These are phyloP conservation scores for Copidosoma aretas DNA, from an alignment of 2,888 invertebrate species.

Conservation along the genomic window DNA sequence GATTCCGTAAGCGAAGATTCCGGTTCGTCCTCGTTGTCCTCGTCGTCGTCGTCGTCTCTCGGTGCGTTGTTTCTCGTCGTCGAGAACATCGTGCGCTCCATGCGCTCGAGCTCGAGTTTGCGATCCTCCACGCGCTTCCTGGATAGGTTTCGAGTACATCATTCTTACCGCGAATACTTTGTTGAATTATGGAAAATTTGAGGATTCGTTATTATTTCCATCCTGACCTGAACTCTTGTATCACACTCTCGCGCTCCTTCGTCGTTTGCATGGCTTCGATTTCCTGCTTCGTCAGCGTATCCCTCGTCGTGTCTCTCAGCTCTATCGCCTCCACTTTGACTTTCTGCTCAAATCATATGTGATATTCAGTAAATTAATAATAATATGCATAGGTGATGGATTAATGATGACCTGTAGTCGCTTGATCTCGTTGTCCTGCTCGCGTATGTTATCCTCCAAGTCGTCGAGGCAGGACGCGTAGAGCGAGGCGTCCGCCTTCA, in stretches of 20 bases:
- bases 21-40: constrained; percentile 56
- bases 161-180: too few relatives aligned
- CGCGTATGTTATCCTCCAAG: constrained; percentile 71
- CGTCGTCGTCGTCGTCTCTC: constrained; percentile 54
- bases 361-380: too few relatives aligned
- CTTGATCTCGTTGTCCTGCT: constrained; percentile 77
- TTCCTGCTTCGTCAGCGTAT: constrained; percentile 74
- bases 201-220: too few relatives aligned
- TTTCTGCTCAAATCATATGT: constrained; percentile 60
- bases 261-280: constrained; percentile 73
- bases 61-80: constrained; percentile 61
- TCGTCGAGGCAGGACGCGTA: constrained; percentile 68
- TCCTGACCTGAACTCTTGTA: constrained; percentile 60
- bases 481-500: constrained; percentile 55
- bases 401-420: constrained; percentile 79
- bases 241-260: constrained; percentile 68
- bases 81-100: constrained; percentile 80
- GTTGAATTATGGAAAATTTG: too few relatives aligned
- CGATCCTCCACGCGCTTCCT: constrained; percentile 76
- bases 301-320: constrained; percentile 74
- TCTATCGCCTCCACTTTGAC: constrained; percentile 78
- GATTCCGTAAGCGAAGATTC: constrained; percentile 26
- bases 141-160: too few relatives aligned
- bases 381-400: too few relatives aligned
- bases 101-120: constrained; percentile 75